Evolutionary conservation across 2,113 vertebrate genomes (phyloP), one percentile per base, ranked within the genome.

Genomic region (Sinosuthora webbiana): DNA sequence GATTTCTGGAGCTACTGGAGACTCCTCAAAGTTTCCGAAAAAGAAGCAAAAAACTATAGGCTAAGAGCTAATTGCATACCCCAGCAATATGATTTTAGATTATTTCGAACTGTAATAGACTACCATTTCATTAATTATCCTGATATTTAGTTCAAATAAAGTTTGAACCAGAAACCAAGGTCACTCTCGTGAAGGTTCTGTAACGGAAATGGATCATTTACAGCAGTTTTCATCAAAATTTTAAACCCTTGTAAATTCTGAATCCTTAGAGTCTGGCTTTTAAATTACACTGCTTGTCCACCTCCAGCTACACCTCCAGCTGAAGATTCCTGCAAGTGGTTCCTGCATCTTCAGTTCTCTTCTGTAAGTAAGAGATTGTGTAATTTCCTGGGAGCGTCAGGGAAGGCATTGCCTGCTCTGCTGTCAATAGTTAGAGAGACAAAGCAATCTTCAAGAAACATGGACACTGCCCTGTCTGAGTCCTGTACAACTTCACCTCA

Each of bases 1-100:
- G 57, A 73, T 86, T 92, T 27, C 45, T 76, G 45, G 64, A 77
- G 10, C 67, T 44, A 90, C 63, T 56, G 13, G 44, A 80, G 59
- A 14, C 22, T 64, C 92, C 83, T 86, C 13, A 73, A 92, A 86
- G 33, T 83, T 88, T 86, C 83, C 80, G 62, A 83, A 90, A 93
- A 64, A 44, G 20, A 69, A 82, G 27, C 6, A 76, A 88, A 92
- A 90, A 88, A 73, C 35, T 39, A 71, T 23, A 76, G 31, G 8
- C 76, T 68, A 79, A 75, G 28, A 65, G 15, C 28, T 80, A 80
- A 49, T 35, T 68, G 33, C 27, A 47, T 79, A 78, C 1, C n/a
- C 12, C 21, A 81, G 35, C 11, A 50, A 22, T 20, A 47, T 47
- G 31, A 94, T 59, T 47, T 78, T 74, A 67, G 28, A 84, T 84